Conservation (phyloP, 2,888 invertebrate genomes). For the Gryllus longicercus region DNA sequence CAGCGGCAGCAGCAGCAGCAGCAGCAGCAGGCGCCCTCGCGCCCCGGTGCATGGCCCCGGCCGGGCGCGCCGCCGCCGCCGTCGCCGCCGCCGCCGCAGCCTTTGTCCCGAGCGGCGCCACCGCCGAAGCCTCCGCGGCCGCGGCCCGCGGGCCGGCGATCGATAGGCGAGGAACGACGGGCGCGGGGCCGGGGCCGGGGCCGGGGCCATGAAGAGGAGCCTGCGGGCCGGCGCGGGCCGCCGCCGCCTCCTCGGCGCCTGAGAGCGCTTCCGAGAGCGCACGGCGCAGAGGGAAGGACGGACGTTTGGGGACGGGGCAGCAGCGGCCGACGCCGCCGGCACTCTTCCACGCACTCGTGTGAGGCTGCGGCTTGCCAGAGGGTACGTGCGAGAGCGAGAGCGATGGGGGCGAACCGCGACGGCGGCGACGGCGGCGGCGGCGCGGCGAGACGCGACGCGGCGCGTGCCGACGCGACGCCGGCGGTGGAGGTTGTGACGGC, state of each 20-base stretch:
- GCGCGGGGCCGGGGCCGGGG: background rate
- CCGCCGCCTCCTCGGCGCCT: background rate
- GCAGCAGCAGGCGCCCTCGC: background rate
- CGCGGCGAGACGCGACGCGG: too few relatives aligned
- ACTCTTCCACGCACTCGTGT: conserved; percentile 8
- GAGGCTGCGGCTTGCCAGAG: conserved; percentile 17
- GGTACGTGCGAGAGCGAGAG: conserved; percentile 1
- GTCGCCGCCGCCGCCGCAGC: too few relatives aligned
- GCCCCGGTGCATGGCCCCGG: background rate
- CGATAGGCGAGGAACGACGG: background rate
- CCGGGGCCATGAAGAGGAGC: conserved; percentile 4
- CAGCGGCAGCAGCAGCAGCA: too few relatives aligned
- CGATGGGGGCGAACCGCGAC: background rate
- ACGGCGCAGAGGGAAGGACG: background rate
- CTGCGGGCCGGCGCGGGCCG: background rate
- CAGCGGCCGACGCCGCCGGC: background rate
- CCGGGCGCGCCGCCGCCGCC: background rate
- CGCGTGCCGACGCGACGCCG: background rate
- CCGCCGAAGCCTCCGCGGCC: background rate
- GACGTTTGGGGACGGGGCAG: background rate
- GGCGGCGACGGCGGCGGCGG: background rate
- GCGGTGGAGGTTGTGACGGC: background rate
- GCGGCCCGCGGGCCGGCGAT: background rate
- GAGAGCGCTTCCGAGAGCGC: background rate
- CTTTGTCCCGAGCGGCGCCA: background rate